phyloP scores from a whole-genome alignment of 2,888 invertebrate species.

The Carterocephalus palaemon region DNA sequence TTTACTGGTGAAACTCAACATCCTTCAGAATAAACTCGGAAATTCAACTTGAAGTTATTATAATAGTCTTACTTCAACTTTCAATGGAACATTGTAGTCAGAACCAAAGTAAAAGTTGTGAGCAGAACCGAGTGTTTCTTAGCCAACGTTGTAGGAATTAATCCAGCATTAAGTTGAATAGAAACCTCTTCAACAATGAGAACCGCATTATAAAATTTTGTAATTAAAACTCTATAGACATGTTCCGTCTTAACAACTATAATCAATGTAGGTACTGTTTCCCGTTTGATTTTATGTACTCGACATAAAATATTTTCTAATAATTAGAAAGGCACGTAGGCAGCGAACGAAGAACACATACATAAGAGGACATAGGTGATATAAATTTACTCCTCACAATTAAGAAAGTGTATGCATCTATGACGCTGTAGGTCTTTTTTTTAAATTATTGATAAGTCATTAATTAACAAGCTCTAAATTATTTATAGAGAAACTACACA shows the following conservation, averaged over 20 bases:
- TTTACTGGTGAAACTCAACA: no score
- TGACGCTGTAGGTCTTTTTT: no score
- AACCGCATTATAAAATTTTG: constrained; percentile 4
- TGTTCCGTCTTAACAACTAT: neutral
- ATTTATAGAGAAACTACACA: no score
- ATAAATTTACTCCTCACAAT: no score
- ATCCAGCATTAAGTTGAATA: constrained; percentile 12
- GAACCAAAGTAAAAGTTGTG: constrained; percentile 12
- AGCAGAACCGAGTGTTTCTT: constrained; percentile 9
- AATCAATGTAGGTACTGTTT: neutral
- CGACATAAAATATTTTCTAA: no score
- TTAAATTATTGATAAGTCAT: no score
- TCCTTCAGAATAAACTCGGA: neutral
- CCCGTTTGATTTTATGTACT: no score
- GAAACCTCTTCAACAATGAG: constrained; percentile 8
- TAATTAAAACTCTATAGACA: constrained; percentile 6
- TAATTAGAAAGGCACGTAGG: no score
- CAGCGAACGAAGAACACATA: no score
- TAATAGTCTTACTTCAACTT: constrained; percentile 6
- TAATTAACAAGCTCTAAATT: no score
- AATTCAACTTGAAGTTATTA: neutral
- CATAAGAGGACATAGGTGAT: no score
- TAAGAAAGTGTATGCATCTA: no score
- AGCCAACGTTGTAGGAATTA: constrained; percentile 9
- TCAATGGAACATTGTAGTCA: constrained; percentile 7